Evolutionary conservation across 92 coral and sea anemone species (phyloP).

Genomic region (Umimayanthus chanpuru): DNA sequence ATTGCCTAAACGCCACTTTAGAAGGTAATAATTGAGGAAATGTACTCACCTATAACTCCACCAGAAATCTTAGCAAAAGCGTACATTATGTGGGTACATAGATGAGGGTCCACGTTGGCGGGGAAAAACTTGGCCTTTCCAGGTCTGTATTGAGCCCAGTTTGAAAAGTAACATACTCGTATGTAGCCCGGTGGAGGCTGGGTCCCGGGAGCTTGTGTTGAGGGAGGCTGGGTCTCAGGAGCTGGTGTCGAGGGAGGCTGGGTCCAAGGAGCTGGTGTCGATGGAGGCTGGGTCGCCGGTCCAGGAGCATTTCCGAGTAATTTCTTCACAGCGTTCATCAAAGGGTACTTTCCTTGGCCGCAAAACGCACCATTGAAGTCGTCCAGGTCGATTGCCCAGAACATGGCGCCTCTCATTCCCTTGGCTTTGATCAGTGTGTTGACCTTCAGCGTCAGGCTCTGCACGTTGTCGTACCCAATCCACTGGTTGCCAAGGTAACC

Average conservation of each 20-base stretch:
- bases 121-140: background rate
- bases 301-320: slow-evolving; percentile 15
- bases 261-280: no score
- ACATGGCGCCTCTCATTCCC: slow-evolving; percentile 47
- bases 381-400: slow-evolving; percentile 61
- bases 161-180: background rate
- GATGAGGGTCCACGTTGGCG: background rate
- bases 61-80: no score
- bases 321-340: slow-evolving; percentile 73
- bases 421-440: slow-evolving; percentile 60
- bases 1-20: no score
- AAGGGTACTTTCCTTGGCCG: slow-evolving; percentile 67
- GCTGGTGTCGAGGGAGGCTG: no score
- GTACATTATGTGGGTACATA: no score
- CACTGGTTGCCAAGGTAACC: no score
- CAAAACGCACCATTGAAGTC: slow-evolving; percentile 68
- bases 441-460: slow-evolving; percentile 67
- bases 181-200: background rate
- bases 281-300: no score
- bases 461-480: slow-evolving; percentile 70
- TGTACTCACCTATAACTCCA: no score
- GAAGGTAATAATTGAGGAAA: no score
- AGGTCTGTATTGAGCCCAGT: background rate
- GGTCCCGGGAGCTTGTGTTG: no score
- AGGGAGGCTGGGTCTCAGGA: no score